Percentiles rank a stretch among this genome's conserved stretches.
phyloP scores from a whole-genome alignment of 2,113 vertebrate species.

The Chaetura pelagica region DNA sequence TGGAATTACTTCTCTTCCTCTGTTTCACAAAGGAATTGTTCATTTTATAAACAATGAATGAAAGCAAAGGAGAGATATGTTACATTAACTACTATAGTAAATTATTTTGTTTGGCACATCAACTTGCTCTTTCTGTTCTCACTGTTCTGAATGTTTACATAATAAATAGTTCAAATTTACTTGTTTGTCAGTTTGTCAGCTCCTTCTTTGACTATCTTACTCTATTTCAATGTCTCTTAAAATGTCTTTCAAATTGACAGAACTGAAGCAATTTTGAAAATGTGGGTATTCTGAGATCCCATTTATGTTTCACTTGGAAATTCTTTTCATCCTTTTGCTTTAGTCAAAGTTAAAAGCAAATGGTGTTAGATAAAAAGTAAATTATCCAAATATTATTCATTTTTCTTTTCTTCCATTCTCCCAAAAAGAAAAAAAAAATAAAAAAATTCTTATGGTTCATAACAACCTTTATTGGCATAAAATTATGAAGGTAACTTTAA shows the following conservation, averaged over 20 bases:
- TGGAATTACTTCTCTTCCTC: neutral
- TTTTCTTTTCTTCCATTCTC: neutral
- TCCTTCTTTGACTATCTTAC: neutral
- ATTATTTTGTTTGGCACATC: neutral
- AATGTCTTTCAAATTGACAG: neutral
- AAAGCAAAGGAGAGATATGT: neutral
- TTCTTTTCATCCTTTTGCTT: neutral
- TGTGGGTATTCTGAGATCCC: neutral
- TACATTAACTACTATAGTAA: neutral
- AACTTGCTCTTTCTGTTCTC: neutral
- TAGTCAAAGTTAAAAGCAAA: neutral
- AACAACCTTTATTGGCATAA: neutral
- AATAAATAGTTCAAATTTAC: neutral
- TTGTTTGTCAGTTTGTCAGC: neutral
- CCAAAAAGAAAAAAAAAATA: neutral
- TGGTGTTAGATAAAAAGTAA: neutral
- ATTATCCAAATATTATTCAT: neutral
- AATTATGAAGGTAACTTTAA: neutral
- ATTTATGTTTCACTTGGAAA: neutral
- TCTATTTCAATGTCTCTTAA: neutral
- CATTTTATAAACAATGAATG: neutral
- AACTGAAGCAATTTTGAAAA: neutral
- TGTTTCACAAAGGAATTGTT: neutral
- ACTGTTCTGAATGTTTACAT: neutral
- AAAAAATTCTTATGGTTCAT: neutral